Evolutionary conservation across 2,888 invertebrate species (phyloP).

Genomic region (Cynaeus angustus): DNA sequence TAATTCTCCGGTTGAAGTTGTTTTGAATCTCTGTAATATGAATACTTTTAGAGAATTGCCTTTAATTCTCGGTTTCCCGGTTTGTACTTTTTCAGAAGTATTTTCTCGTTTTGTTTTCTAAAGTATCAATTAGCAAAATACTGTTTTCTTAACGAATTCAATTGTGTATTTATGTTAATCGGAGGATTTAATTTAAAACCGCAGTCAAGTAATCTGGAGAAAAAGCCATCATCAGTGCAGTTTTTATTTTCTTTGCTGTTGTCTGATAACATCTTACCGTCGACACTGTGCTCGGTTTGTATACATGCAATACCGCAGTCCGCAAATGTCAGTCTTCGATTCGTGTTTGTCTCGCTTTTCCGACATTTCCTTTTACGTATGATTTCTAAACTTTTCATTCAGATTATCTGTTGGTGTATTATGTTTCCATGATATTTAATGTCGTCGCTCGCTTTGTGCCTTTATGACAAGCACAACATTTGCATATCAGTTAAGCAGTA

Average conservation of each 20-base stretch:
- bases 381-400: conserved; percentile 44
- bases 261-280: conserved; percentile 10
- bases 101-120: neutral
- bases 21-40: neutral
- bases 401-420: conserved; percentile 53
- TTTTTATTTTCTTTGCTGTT: conserved; percentile 18
- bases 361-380: conserved; percentile 30
- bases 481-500: conserved; percentile 57
- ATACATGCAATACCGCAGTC: conserved; percentile 29
- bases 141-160: conserved; percentile 54
- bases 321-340: conserved; percentile 26
- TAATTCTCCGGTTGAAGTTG: neutral
- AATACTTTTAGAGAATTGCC: conserved; percentile 1
- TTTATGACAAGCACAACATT: conserved; percentile 55
- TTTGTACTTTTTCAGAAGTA: conserved; percentile 6
- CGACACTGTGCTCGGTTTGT: conserved; percentile 1
- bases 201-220: neutral
- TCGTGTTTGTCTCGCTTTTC: conserved; percentile 34
- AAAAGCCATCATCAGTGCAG: conserved; percentile 3
- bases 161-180: conserved; percentile 55
- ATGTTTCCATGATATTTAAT: conserved; percentile 58
- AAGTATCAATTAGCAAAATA: conserved; percentile 13
- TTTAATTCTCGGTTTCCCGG: neutral
- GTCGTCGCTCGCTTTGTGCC: conserved; percentile 59
- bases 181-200: conserved; percentile 45